These are phyloP conservation scores for Pegea sp. DNA, from an alignment of 23 tunicate species.

Conservation along the genomic window DNA sequence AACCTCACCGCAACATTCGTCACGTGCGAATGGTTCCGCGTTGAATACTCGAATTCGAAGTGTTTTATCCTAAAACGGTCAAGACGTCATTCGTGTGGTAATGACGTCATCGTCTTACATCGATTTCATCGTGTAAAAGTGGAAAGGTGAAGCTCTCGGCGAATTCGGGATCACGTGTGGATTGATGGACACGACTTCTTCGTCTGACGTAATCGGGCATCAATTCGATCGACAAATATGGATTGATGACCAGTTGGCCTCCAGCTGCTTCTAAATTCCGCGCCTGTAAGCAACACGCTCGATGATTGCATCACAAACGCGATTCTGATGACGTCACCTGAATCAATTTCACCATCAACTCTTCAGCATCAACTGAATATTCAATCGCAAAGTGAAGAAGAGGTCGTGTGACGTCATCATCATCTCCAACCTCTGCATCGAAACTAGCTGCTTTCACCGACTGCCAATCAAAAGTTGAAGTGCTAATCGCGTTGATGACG, in stretches of 20 bases:
- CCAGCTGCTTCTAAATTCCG: conserved; percentile 15
- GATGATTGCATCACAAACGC: too few species aligned
- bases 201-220: conserved; percentile 17
- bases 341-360: conserved; percentile 22
- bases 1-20: conserved; percentile 35
- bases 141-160: conserved; percentile 23
- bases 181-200: conserved; percentile 16
- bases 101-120: background rate
- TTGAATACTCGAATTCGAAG: conserved; percentile 15
- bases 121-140: conserved; percentile 1
- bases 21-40: conserved; percentile 34
- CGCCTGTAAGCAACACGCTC: conserved; percentile 13
- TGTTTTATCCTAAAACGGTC: conserved; percentile 17
- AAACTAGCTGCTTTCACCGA: conserved; percentile 7
- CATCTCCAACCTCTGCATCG: conserved; percentile 19
- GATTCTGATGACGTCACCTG: too few species aligned
- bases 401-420: conserved; percentile 10
- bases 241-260: conserved; percentile 13
- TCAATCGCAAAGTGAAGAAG: conserved; percentile 15
- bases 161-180: conserved; percentile 30
- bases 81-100: background rate
- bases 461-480: conserved; percentile 2
- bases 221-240: conserved; percentile 25
- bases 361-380: conserved; percentile 16
- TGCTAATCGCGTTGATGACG: too few species aligned